Evolutionary conservation across 1,140 invertebrate species (phyloP), one percentile per base, ranked within the genome.

Genomic region (Lutraria rhynchaena): DNA sequence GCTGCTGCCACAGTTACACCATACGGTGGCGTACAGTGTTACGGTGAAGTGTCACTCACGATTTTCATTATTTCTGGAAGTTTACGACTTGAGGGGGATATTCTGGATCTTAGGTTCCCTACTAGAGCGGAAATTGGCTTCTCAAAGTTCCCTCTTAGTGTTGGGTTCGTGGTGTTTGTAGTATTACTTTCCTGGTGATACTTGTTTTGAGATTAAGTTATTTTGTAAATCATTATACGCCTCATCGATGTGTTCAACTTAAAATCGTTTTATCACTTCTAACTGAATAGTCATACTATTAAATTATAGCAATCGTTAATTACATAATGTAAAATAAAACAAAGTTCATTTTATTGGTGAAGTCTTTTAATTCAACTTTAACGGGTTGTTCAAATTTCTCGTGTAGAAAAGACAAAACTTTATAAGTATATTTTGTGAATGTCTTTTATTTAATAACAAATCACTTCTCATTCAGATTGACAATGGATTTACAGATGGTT

Each of bases 91-190:
- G 70, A 83, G 19, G 87, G 87, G 24, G 37, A 85, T 33, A 86
- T 89, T 22, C 69, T 83, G 57, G 77, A 86, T 7, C 17, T 85
- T 9, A 41, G 73, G 13, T 87, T 89, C 60, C 86, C 86, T 7
- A 85, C 87, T 24, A 53, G 24, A 29, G 87, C 88, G 22, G 85
- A 87, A 63, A 85, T 88, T 24, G 76, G 49, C 17, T 88, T 87
- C 70, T 82, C 81, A 13, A 86, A 87, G 27, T 89, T 89, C 60
- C 88, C 88, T 24, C 51, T 87, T 37, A 85, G 84, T 73, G 75
- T 87, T 0, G 27, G 31, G 86, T 89, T 75, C 83, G 86, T 88
- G 4, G 27, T 19, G 4, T 55, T 55, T 22, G n/a, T n/a, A n/a
- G n/a, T n/a, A n/a, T n/a, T n/a, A 49, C n/a, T 49, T 13, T 49